Base-by-base conservation (phyloP, 2,888 invertebrate genomes). In the Petrolisthes cinctipes region DNA sequence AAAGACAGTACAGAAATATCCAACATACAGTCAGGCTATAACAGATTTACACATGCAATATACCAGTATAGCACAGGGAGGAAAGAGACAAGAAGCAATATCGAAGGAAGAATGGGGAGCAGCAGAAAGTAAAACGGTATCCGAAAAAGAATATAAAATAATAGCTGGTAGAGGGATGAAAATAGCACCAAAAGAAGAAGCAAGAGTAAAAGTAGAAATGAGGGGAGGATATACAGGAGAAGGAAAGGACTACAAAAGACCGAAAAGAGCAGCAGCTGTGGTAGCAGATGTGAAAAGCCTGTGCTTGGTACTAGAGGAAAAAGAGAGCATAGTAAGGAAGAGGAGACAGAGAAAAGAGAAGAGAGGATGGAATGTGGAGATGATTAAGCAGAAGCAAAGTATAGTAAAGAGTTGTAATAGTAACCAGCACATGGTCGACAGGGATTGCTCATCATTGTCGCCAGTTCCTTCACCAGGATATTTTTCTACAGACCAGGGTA, bases 181-280 rank as follows among this genome's bases (percentile, higher is more conserved):
- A 61, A 61, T 9, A 3, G 61, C 61, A 61, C 17, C 9, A 61
- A 61, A 61, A 61, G 61, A 61, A 61, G 61, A 61, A 9, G 9
- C 17, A 17, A 17, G 61, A 61, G 61, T 14, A 61, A 61, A 61
- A 61, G 61, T 17, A 61, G 61, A 61, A 3, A 61, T 9, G 61
- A 61, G 17, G 61, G 17, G 61, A 61, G 17, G 61, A 17, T 61
- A 17, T 9, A 61, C 61, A 61, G 61, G 17, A 11, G 61, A 17
- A 71, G 6, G 71, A 71, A 71, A 6, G 6, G 71, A 71, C 11
- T n/a, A n/a, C 71, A n/a, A n/a, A 6, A 71, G 71, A 71, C 71
- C 71, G 71, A 71, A 71, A n/a, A 71, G 71, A 71, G 71, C 71
- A n/a, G 71, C 71, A 6, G 71, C 71, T 20, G 71, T 71, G 11